These are phyloP conservation scores for Bungarus multicinctus DNA, from an alignment of 2,113 vertebrate species.

Conservation along the genomic window DNA sequence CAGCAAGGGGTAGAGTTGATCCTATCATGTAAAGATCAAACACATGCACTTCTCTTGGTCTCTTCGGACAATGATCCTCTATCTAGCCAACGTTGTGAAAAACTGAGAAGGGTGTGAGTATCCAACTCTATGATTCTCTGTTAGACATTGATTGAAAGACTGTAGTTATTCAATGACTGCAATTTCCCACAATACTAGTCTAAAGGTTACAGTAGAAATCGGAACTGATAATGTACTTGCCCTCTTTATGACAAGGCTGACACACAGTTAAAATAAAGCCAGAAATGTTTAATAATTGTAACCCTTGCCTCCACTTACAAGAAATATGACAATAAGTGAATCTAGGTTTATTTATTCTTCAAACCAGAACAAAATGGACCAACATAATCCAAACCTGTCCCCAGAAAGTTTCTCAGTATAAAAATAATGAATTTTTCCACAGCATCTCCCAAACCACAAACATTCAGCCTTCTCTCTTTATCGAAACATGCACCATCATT, in stretches of 20 bases:
- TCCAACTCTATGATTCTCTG: not conserved
- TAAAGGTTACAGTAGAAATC: not conserved
- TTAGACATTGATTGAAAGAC: not conserved
- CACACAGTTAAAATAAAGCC: not conserved
- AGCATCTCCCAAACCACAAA: not conserved
- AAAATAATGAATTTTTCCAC: not conserved
- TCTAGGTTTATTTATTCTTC: not conserved
- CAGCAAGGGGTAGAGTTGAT: not conserved
- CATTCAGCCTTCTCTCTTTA: not conserved
- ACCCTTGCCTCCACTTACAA: not conserved
- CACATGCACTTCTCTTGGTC: not conserved
- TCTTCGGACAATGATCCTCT: not conserved
- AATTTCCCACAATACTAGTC: not conserved
- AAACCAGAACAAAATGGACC: not conserved
- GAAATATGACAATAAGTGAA: not conserved
- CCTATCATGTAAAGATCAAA: not conserved
- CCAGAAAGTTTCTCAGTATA: not conserved
- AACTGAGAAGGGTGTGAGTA: not conserved
- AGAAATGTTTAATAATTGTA: not conserved
- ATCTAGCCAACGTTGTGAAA: not conserved
- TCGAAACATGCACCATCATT: not conserved
- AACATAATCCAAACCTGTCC: not conserved
- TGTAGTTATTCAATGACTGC: not conserved
- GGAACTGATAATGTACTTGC: not conserved
- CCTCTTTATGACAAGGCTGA: not conserved